Base-by-base conservation (phyloP, 2,797 vertebrate species). In the Clamator glandarius region DNA sequence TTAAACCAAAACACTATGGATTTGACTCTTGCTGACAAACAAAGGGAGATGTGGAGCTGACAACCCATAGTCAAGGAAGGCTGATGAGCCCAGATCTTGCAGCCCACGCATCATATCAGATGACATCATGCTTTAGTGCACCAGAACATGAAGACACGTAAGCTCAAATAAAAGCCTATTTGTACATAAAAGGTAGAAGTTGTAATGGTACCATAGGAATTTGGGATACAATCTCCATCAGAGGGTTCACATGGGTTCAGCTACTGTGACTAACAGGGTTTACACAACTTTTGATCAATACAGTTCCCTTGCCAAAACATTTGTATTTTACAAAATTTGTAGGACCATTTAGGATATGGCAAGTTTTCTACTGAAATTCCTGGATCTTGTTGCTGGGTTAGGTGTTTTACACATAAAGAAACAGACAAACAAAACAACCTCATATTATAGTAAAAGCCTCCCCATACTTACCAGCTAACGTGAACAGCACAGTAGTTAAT, bases 251-350 rank as follows among this genome's bases (percentile, higher is more conserved):
- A 72, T 15, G n/a, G 26, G 46, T 80, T 91, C 76, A 86, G 66
- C 76, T 81, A 42, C 79, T 78, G 66, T 55, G 42, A 94, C 55
- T 90, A 93, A 84, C 24, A 67, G 58, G 48, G 88, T 93, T 88
- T 91, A 21, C 76, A 55, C 28, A 51, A 90, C 69, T 67, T 91
- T 77, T 88, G 85, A 92, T 92, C 73, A 81, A 78, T 92, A 84
- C 51, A 20, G 26, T 75, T 77, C 52, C 19, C 33, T 58, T 83
- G 66, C 59, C 80, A 92, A 92, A 95, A 81, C 31, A 75, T 69
- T 81, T 78, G 21, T 77, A 57, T 50, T 52, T 28, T 73, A 54
- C 36, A 80, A 74, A 87, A 85, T 77, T 31, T 70, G 6, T 77
- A 70, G 90, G 63, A 62, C 48, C 48, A 46, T 9, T 78, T 66